These are phyloP conservation scores for Pterois miles DNA, from an alignment of 2,797 vertebrate species.

Conservation along the genomic window DNA sequence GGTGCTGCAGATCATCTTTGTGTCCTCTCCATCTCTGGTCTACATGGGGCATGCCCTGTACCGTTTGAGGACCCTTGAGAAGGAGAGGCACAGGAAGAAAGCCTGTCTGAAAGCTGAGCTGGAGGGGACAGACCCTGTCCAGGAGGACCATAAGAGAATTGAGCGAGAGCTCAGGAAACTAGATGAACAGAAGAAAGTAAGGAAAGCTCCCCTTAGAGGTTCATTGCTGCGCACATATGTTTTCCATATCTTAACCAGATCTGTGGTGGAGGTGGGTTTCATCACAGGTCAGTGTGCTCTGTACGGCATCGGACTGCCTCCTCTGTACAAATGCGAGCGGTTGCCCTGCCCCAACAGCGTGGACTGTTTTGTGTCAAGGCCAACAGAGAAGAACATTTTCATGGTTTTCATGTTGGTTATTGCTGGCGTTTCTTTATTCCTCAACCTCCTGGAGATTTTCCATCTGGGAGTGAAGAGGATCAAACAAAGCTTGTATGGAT, in stretches of 20 bases:
- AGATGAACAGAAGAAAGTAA: slow-evolving; percentile 92
- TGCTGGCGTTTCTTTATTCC: slow-evolving; percentile 89
- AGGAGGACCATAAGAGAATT: slow-evolving; percentile 87
- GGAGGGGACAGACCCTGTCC: slow-evolving; percentile 82
- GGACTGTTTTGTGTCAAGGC: slow-evolving; percentile 95
- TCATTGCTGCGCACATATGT: slow-evolving; percentile 92
- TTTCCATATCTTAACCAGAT: slow-evolving; percentile 94
- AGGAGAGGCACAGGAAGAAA: slow-evolving; percentile 90
- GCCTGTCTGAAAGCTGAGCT: slow-evolving; percentile 88
- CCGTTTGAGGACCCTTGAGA: slow-evolving; percentile 90
- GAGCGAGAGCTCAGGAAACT: slow-evolving; percentile 90
- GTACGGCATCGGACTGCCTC: slow-evolving; percentile 90
- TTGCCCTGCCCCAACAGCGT: slow-evolving; percentile 93
- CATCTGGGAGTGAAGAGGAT: slow-evolving; percentile 92
- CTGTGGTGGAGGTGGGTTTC: slow-evolving; percentile 92
- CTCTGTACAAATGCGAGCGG: slow-evolving; percentile 91
- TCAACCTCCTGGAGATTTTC: slow-evolving; percentile 93
- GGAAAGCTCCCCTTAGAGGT: slow-evolving; percentile 92
- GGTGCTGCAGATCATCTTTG: slow-evolving; percentile 96
- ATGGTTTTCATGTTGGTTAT: slow-evolving; percentile 97
- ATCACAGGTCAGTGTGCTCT: slow-evolving; percentile 93
- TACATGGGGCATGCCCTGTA: slow-evolving; percentile 96
- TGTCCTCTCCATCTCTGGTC: slow-evolving; percentile 94
- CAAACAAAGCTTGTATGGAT: slow-evolving; percentile 84
- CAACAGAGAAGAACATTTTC: slow-evolving; percentile 96